Evolutionary conservation across 64 coral and sea anemone species (phyloP).

Genomic region (Montipora efflorescens): DNA sequence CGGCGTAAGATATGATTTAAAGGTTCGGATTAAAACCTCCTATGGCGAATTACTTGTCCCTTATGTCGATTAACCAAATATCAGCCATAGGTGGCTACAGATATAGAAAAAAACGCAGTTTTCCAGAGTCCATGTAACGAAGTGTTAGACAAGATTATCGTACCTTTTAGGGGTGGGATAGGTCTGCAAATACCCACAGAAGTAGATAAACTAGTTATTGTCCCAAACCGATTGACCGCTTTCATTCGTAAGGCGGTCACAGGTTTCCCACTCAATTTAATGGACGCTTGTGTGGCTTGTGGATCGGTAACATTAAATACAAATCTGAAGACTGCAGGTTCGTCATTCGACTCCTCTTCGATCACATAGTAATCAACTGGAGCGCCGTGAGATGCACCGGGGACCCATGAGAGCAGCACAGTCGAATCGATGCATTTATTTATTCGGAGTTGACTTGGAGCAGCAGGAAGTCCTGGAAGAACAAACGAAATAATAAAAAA

Average conservation of each 20-base stretch:
- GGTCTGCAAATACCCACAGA: slow-evolving; percentile 22
- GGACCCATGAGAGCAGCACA: slow-evolving; percentile 55
- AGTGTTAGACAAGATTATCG: neutral
- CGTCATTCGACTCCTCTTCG: slow-evolving; percentile 67
- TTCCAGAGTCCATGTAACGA: too few species aligned
- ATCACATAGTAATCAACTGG: slow-evolving; percentile 74
- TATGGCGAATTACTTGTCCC: too few species aligned
- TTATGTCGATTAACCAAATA: too few species aligned
- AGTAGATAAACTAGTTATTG: slow-evolving; percentile 65
- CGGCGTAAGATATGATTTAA: too few species aligned
- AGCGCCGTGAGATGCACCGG: slow-evolving; percentile 13
- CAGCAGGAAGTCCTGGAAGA: slow-evolving; percentile 61
- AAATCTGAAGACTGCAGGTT: slow-evolving; percentile 51
- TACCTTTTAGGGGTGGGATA: neutral
- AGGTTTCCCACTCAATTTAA: slow-evolving; percentile 49
- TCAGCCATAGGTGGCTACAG: too few species aligned
- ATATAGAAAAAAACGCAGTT: too few species aligned
- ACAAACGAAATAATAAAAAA: neutral
- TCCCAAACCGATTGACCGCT: slow-evolving; percentile 79
- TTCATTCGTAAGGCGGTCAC: slow-evolving; percentile 68
- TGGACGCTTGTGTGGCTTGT: slow-evolving; percentile 9
- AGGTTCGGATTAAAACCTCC: too few species aligned
- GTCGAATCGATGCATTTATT: slow-evolving; percentile 27
- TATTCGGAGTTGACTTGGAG: slow-evolving; percentile 67
- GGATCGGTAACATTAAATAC: slow-evolving; percentile 63